Conservation (phyloP, 2,797 vertebrate genomes). For the Coluber constrictor region DNA sequence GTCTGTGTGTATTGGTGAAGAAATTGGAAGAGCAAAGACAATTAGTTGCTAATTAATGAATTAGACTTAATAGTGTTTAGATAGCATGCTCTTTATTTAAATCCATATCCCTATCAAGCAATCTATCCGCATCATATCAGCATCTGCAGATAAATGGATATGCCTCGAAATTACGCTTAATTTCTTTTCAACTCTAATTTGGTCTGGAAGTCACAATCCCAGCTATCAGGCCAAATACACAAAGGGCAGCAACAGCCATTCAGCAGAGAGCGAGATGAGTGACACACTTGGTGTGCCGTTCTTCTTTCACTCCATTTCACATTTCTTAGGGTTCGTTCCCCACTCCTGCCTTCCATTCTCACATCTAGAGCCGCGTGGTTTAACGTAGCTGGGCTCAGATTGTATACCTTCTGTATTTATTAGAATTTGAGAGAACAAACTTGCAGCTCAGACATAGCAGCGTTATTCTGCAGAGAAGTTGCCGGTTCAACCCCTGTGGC, state of each 20-base stretch:
- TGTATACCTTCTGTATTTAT: background rate
- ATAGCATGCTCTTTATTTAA: background rate
- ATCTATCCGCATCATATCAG: background rate
- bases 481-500: background rate
- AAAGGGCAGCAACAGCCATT: background rate
- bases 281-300: background rate
- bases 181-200: background rate
- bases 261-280: background rate
- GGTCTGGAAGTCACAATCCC: background rate
- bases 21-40: background rate
- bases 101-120: background rate
- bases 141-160: background rate
- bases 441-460: background rate
- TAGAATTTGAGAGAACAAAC: background rate
- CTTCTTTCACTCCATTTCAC: background rate
- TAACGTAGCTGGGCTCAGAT: background rate
- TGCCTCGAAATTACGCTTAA: background rate
- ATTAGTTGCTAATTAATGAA: background rate
- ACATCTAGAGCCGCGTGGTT: no score
- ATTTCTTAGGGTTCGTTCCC: background rate
- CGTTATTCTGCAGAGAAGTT: background rate
- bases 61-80: background rate
- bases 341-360: background rate
- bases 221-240: background rate
- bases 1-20: background rate